phyloP scores from a whole-genome alignment of 2,113 vertebrate species.

The Amphiprion percula region DNA sequence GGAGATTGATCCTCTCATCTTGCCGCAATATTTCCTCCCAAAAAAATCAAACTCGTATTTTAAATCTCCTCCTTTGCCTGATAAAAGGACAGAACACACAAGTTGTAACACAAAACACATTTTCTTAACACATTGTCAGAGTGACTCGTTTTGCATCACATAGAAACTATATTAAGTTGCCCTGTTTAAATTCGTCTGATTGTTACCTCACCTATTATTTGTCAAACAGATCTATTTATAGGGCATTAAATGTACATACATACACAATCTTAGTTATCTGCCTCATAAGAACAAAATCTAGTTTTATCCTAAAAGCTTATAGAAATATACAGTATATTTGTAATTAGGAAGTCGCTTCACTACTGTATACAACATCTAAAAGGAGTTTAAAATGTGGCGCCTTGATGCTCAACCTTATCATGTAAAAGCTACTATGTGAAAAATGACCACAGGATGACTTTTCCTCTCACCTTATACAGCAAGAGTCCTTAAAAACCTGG shows the following conservation, averaged over 20 bases:
- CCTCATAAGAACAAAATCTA: slow-evolving; percentile 33
- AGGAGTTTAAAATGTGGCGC: slow-evolving; percentile 32
- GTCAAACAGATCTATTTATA: slow-evolving; percentile 45
- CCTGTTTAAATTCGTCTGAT: slow-evolving; percentile 31
- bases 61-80: neutral
- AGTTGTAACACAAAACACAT: slow-evolving; percentile 29
- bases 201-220: slow-evolving; percentile 40
- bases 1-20: slow-evolving; percentile 3
- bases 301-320: slow-evolving; percentile 50
- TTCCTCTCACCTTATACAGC: slow-evolving; percentile 18
- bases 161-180: slow-evolving; percentile 40
- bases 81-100: slow-evolving; percentile 34
- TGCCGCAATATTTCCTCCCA: neutral
- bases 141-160: slow-evolving; percentile 36
- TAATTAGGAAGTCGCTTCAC: slow-evolving; percentile 5
- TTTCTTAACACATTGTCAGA: slow-evolving; percentile 20
- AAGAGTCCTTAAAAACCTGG: slow-evolving; percentile 38
- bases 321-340: slow-evolving; percentile 52
- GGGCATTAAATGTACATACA: slow-evolving; percentile 44
- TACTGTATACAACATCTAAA: slow-evolving; percentile 42
- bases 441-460: slow-evolving; percentile 41
- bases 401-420: slow-evolving; percentile 38
- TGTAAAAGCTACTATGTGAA: slow-evolving; percentile 50
- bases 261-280: slow-evolving; percentile 25
- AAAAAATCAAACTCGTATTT: neutral